A percentile compares a stretch with the other conserved stretches of the same genome.
Evolutionary conservation across 2,888 invertebrate genomes (phyloP).

Genomic region (Phania funesta): DNA sequence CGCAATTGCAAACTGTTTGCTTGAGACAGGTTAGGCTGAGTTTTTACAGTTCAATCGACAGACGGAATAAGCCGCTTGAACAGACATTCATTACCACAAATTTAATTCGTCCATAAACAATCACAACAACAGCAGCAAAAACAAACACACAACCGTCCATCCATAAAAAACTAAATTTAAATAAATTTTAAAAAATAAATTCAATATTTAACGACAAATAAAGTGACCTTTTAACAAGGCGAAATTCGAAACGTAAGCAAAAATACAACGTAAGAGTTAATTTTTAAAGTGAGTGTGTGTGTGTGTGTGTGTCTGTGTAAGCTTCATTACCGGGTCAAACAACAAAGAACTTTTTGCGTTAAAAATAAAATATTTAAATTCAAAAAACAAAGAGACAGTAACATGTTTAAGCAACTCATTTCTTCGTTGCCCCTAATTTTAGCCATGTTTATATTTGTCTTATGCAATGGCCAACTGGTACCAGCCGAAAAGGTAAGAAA

Average conservation of each 20-base stretch:
- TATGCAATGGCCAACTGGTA: constrained; percentile 28
- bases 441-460: neutral
- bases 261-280: neutral
- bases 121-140: neutral
- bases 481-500: constrained; percentile 36
- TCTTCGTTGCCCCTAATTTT: constrained; percentile 6
- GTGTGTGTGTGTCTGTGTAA: neutral
- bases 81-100: constrained; percentile 7
- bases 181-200: constrained; percentile 15
- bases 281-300: neutral
- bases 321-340: neutral
- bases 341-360: neutral
- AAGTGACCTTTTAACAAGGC: neutral
- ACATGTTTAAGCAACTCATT: constrained; percentile 16
- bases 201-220: neutral
- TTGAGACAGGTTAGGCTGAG: neutral
- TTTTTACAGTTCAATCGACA: neutral
- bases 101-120: constrained; percentile 3
- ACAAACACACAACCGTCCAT: too few relatives aligned
- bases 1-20: too few relatives aligned
- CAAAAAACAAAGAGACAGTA: neutral
- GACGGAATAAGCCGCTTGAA: neutral
- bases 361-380: neutral
- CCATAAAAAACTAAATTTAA: constrained; percentile 3
- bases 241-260: neutral